phyloP scores from a whole-genome alignment of 2,113 vertebrate species.

The Alethe diademata region DNA sequence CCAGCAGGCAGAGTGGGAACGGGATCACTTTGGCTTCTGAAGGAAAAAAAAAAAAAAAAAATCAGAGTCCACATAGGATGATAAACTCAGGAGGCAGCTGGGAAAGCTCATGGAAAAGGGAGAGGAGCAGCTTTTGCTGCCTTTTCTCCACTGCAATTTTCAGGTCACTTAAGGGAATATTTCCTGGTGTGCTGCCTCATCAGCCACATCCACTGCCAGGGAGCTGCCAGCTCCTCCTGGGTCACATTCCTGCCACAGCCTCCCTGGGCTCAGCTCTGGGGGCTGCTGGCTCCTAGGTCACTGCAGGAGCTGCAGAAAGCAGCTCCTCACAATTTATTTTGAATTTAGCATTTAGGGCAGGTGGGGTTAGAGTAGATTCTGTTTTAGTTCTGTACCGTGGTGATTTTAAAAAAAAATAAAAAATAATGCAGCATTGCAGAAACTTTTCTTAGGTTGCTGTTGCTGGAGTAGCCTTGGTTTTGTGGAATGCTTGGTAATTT shows the following conservation, averaged over 20 bases:
- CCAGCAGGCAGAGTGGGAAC: neutral
- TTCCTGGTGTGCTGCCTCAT: slow-evolving; percentile 5
- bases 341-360: neutral
- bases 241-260: neutral
- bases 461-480: neutral
- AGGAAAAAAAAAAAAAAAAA: neutral
- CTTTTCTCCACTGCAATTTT: neutral
- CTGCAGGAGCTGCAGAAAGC: neutral
- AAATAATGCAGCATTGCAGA: neutral
- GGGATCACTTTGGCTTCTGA: neutral
- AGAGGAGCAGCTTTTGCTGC: neutral
- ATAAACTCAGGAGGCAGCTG: neutral
- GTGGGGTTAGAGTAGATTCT: neutral
- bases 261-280: neutral
- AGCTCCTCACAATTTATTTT: neutral
- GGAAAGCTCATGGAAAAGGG: neutral
- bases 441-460: neutral
- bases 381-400: neutral
- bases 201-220: neutral
- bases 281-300: neutral
- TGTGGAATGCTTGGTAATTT: neutral
- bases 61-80: neutral
- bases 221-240: neutral
- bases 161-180: slow-evolving; percentile 18
- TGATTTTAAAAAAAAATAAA: neutral